Percentiles rank a stretch among this genome's conserved stretches.
These are phyloP conservation scores for Pomatostomus ruficeps DNA, from an alignment of 2,113 vertebrate species.

Conservation along the genomic window DNA sequence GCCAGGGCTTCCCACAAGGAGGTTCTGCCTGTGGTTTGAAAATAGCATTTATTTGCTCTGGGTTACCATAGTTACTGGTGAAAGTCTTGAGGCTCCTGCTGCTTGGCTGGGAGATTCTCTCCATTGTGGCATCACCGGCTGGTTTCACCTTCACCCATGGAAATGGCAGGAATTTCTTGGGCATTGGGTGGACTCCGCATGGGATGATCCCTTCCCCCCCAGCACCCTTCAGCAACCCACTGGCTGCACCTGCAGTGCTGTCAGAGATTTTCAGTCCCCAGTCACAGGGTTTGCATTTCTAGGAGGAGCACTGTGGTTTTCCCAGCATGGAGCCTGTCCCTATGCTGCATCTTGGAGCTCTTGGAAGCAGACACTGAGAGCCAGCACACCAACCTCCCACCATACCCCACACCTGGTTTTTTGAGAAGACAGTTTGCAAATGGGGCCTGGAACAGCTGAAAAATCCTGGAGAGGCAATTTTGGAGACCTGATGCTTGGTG, in stretches of 20 bases:
- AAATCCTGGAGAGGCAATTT: neutral
- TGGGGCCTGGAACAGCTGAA: neutral
- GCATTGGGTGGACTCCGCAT: no score
- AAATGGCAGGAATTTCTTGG: neutral
- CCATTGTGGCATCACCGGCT: accelerated
- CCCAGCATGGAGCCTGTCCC: neutral
- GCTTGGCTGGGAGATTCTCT: neutral
- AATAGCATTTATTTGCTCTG: neutral
- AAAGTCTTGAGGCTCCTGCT: neutral
- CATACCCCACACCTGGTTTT: neutral
- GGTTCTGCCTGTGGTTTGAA: neutral
- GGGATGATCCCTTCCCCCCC: no score
- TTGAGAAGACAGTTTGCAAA: neutral
- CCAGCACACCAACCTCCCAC: neutral
- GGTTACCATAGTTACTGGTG: slow-evolving; percentile 39
- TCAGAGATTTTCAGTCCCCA: neutral
- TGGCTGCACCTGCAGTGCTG: neutral
- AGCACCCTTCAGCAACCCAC: neutral
- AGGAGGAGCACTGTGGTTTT: neutral
- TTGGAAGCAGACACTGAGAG: neutral
- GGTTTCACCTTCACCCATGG: neutral
- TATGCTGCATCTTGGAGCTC: neutral
- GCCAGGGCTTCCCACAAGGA: neutral
- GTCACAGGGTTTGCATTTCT: accelerated
- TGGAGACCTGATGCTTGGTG: neutral